Evolutionary conservation across 2,797 vertebrate genomes (phyloP).

Genomic region (Prionace glauca): DNA sequence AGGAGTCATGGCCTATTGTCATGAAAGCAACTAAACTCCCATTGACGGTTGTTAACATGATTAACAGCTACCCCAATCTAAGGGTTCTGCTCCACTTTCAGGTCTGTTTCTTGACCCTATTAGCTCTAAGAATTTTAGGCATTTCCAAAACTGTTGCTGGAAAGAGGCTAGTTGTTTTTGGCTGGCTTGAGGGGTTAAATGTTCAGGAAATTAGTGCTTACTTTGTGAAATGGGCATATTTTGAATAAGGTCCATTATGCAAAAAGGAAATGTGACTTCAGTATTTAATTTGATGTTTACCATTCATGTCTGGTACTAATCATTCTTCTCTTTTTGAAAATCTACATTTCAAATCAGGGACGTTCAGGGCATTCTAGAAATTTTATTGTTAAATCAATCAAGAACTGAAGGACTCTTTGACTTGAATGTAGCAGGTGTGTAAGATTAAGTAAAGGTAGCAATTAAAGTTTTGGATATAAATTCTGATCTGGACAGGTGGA

Average conservation of each 20-base stretch:
- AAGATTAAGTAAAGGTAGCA: background rate
- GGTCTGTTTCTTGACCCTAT: conserved; percentile 22
- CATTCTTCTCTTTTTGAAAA: background rate
- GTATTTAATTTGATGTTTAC: conserved; percentile 30
- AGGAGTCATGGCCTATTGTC: background rate
- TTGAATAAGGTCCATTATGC: conserved; percentile 11
- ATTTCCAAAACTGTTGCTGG: conserved; percentile 28
- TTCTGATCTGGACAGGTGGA: background rate
- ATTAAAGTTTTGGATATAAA: background rate
- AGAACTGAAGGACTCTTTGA: background rate
- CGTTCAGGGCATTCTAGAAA: background rate
- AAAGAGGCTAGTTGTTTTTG: conserved; percentile 11
- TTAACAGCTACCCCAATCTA: conserved; percentile 21
- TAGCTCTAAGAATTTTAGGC: background rate
- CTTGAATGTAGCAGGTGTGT: background rate
- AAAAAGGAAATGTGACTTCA: conserved; percentile 9
- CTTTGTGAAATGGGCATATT: conserved; percentile 15
- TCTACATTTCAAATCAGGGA: background rate
- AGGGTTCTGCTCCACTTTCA: background rate
- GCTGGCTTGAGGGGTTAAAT: conserved; percentile 16
- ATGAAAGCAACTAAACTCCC: conserved; percentile 10
- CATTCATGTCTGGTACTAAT: conserved; percentile 26
- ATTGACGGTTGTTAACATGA: background rate
- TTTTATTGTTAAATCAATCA: background rate
- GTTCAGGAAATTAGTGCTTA: conserved; percentile 33